Base-by-base conservation (phyloP, 2,797 vertebrate genomes). In the Diplodus sargus region DNA sequence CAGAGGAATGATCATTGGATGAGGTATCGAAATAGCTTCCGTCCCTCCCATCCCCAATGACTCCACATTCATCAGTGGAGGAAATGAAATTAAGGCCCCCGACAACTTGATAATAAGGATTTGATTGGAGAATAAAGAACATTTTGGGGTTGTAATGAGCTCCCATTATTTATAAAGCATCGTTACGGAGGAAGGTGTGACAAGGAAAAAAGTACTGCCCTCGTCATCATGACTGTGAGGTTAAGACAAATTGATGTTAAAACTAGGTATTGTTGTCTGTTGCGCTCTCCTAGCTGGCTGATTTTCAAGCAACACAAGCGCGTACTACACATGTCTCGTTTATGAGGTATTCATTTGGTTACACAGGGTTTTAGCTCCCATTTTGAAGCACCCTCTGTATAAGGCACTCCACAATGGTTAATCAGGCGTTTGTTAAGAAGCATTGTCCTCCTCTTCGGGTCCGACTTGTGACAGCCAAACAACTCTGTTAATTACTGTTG, bases 61-160 rank as follows among this genome's bases (percentile, higher is more conserved):
- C 81, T 91, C 52, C 84, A 88, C 91, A 91, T 94, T 92, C 81
- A 93, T 94, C 90, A 93, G 34, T 66, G 48, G 74, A 91, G 89
- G 90, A 92, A 91, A 93, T 93, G 16, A 91, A 92, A 92, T 92
- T 89, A 90, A 77, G 79, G 74, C 52, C 64, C 64, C 80, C 28
- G 92, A 89, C 92, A 91, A 90, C 72, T 91, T 92, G 88, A 89
- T 92, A 91, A 91, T 91, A 90, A 84, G 87, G 87, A 90, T 88
- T 92, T 89, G 74, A 81, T 87, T 71, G 65, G 82, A 71, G 83
- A 85, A 89, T 88, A 90, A 91, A 93, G 79, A 85, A 87, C 64
- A 80, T 87, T 82, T 87, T 82, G 57, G 56, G 77, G 52, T 72
- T 78, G 76, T 85, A 90, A 93, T 88, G 83, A 90, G 70, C 70